These are phyloP conservation scores for Athene cunicularia DNA, from an alignment of 2,113 vertebrate genomes.

Conservation along the genomic window DNA sequence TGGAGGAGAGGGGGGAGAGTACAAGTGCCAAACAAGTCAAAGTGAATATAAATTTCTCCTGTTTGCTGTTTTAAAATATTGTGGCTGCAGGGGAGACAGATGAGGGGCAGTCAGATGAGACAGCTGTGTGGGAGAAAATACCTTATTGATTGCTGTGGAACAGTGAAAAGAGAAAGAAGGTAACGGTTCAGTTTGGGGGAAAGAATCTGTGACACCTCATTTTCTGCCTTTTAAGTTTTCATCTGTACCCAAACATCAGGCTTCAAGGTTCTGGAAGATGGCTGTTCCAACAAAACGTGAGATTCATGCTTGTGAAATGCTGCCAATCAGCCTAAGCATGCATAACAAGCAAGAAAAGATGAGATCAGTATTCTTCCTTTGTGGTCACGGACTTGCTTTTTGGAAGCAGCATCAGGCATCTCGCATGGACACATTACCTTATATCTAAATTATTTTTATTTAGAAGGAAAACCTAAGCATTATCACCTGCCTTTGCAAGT, in stretches of 20 bases:
- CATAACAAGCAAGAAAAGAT: neutral
- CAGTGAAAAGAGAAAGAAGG: neutral
- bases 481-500: neutral
- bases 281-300: fast-evolving
- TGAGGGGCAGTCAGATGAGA: neutral
- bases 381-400: neutral
- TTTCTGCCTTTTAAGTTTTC: neutral
- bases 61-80: neutral
- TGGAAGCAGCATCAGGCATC: neutral
- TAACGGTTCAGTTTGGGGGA: neutral
- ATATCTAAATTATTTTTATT: neutral
- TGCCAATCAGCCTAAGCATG: neutral
- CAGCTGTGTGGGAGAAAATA: neutral
- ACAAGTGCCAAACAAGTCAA: neutral
- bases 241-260: too few species aligned
- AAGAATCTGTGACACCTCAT: neutral
- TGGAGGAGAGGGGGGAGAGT: neutral
- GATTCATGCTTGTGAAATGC: neutral
- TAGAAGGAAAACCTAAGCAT: neutral
- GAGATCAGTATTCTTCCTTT: neutral
- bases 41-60: neutral
- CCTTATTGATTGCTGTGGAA: neutral
- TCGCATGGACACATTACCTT: fast-evolving
- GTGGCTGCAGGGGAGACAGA: neutral
- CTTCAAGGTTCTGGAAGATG: neutral